phyloP scores from a whole-genome alignment of 2,797 vertebrate genomes.

The Huso huso region DNA sequence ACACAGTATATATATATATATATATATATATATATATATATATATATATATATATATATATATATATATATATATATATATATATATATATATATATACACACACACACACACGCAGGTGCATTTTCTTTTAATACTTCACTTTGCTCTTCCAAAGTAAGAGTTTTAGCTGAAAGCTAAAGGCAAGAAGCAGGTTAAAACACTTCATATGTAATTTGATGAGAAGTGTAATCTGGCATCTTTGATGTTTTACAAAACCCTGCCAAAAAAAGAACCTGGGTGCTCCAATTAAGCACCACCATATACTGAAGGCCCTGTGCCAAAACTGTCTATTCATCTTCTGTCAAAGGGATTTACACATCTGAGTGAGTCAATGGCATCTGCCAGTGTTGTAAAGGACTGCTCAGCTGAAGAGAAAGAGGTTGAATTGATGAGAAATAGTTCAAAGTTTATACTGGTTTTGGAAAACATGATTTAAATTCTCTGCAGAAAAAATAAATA shows the following conservation, averaged over 20 bases:
- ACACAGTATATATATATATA: too few species aligned
- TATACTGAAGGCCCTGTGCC: conserved; percentile 54
- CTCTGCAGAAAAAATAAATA: neutral
- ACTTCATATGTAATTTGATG: conserved; percentile 33
- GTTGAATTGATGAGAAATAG: neutral
- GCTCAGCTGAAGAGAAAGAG: conserved; percentile 34
- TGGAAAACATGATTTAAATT: neutral
- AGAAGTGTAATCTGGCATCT: conserved; percentile 37
- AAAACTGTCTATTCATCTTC: conserved; percentile 61
- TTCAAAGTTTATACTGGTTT: conserved; percentile 3
- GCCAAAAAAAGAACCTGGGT: conserved; percentile 53
- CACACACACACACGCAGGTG: too few species aligned
- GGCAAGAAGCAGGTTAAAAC: conserved; percentile 33
- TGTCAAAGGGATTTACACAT: conserved; percentile 63
- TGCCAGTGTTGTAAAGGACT: conserved; percentile 28
- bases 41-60: too few species aligned
- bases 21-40: too few species aligned
- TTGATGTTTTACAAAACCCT: conserved; percentile 56
- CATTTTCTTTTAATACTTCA: conserved; percentile 12
- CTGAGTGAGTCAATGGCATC: conserved; percentile 41
- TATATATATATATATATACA: too few species aligned
- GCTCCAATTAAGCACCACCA: conserved; percentile 60
- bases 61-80: too few species aligned
- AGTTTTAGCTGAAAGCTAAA: conserved; percentile 49
- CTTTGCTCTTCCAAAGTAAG: conserved; percentile 3